Percentiles rank a stretch among this genome's conserved stretches.
phyloP scores from a whole-genome alignment of 2,888 invertebrate species.

The Acanthosoma haemorrhoidale region DNA sequence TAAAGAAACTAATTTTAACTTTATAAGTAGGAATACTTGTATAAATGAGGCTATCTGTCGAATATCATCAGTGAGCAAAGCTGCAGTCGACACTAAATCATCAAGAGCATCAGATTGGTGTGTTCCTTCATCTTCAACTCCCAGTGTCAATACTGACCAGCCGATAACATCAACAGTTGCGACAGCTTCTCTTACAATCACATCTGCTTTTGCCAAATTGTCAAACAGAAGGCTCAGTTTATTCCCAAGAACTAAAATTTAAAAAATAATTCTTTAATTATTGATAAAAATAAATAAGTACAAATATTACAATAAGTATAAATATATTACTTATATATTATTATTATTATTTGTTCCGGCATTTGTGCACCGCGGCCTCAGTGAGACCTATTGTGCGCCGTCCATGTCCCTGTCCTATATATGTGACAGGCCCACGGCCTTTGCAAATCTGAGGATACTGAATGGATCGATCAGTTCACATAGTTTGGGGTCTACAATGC shows the following conservation, averaged over 20 bases:
- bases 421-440: too few relatives aligned
- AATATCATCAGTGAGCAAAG: constrained; percentile 83
- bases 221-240: constrained; percentile 74
- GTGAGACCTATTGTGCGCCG: too few relatives aligned
- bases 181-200: constrained; percentile 70
- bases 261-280: background rate
- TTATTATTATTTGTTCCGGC: too few relatives aligned
- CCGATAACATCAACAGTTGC: constrained; percentile 67
- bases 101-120: constrained; percentile 65
- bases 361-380: too few relatives aligned
- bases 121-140: constrained; percentile 39
- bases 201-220: constrained; percentile 73
- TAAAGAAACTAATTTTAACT: too few relatives aligned
- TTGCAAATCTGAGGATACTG: too few relatives aligned
- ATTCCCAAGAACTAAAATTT: constrained; percentile 45
- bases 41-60: constrained; percentile 85
- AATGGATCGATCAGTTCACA: too few relatives aligned
- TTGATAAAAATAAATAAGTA: background rate
- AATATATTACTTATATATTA: too few relatives aligned
- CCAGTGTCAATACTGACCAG: constrained; percentile 68
- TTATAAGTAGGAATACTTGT: constrained; percentile 48
- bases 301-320: background rate
- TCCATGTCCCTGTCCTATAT: too few relatives aligned
- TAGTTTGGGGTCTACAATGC: too few relatives aligned
- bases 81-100: constrained; percentile 79